Base-by-base conservation (phyloP, 2,888 invertebrate species). In the Idaea dimidiata region DNA sequence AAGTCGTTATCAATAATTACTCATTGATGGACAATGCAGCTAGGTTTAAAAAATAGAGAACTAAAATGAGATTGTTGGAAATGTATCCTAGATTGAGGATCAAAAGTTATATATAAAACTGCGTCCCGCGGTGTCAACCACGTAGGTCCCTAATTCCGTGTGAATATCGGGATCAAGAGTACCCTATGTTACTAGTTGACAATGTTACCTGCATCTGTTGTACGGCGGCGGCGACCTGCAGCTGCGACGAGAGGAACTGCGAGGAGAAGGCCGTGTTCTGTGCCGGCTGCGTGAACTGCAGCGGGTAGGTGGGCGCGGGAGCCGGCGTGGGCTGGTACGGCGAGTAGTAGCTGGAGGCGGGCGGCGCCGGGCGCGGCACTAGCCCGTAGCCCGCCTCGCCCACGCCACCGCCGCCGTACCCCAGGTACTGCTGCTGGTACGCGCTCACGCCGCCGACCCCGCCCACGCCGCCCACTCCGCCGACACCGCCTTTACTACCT, bases 261-360 rank as follows among this genome's bases (percentile, higher is more conserved):
- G 91, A 90, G 69, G 86, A 82, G 75, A 90, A 91, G 10, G 93
- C 91, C 66, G 86, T 89, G 14, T 93, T 93, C 75, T 94, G 88
- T 66, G 94, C 93, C 0, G 93, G 94, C 75, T 94, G 94, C 63
- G 94, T 94, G 83, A 93, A 95, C 81, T 95, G 95, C 72, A 93
- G 88, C 67, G 94, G 94, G 74, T 94, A 94, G 7, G 94, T 94
- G 66, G 94, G 93, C 64, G 94, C 94, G 18, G 94, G 94, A 61
- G 94, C 94, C 18, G 84, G 70, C 17, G 88, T 84, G 70, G 87
- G 89, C 80, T 91, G 91, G 80, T 92, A 91, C 62, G 89, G 89
- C 70, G 93, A 88, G 82, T 93, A 93, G 85, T 92, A 92, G 1
- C 91, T 90, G 72, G 79, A 86, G 64, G 91, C 89, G 60, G 93